phyloP scores from a whole-genome alignment of 1,140 invertebrate genomes.

The Papilio dardanus region DNA sequence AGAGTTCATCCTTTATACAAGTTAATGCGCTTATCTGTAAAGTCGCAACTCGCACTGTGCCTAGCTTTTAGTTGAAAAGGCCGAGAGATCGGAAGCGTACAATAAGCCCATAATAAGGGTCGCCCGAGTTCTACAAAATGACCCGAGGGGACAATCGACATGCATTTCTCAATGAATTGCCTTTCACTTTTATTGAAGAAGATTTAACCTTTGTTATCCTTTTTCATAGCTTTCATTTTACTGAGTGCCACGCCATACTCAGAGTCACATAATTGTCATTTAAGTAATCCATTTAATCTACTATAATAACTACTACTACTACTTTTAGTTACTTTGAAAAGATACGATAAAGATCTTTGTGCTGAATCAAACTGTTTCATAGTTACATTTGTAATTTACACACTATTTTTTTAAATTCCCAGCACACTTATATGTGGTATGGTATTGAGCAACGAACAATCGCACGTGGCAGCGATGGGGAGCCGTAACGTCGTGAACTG shows the following conservation, averaged over 20 bases:
- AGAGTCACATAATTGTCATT: too few species aligned
- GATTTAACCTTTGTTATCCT: not conserved
- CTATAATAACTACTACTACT: too few species aligned
- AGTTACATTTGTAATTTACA: too few species aligned
- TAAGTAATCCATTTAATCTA: too few species aligned
- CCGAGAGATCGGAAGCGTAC: constrained; percentile 27
- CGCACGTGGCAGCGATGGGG: constrained; percentile 52
- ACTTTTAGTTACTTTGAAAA: too few species aligned
- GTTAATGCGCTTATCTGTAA: constrained; percentile 27
- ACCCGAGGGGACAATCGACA: constrained; percentile 33
- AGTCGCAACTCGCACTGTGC: constrained; percentile 7
- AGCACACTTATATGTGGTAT: constrained; percentile 68
- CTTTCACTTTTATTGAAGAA: constrained; percentile 11
- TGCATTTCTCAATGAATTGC: constrained; percentile 37
- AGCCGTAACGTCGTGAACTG: constrained; percentile 64
- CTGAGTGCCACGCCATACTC: too few species aligned
- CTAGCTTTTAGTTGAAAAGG: constrained; percentile 26
- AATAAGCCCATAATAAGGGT: constrained; percentile 33
- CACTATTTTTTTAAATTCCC: constrained; percentile 42
- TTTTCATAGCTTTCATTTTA: constrained; percentile 4
- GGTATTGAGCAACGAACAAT: constrained; percentile 72
- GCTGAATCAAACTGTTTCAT: too few species aligned
- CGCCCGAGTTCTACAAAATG: constrained; percentile 13
- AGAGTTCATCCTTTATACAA: constrained; percentile 6
- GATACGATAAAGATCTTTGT: too few species aligned